A percentile compares a stretch with the other conserved stretches of the same genome.
Conservation (phyloP, 2,113 vertebrate species). For the Melozone crissalis region DNA sequence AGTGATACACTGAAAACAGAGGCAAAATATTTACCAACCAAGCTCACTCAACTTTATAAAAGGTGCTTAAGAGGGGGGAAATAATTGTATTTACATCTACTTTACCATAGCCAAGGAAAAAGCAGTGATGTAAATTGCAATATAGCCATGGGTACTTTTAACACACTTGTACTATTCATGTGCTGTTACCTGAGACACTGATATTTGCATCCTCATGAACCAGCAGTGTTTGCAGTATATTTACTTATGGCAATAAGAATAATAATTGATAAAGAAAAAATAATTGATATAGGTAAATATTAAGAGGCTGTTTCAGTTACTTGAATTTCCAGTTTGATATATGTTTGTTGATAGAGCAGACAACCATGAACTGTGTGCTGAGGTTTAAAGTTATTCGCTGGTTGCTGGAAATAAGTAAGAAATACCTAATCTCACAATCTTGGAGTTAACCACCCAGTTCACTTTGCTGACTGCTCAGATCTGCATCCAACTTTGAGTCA, state of each 20-base stretch:
- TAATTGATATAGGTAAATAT: background rate
- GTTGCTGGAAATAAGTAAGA: background rate
- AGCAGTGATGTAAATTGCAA: background rate
- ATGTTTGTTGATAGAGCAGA: background rate
- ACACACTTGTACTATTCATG: background rate
- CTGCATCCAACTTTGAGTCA: background rate
- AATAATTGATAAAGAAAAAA: background rate
- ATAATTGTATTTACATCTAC: background rate
- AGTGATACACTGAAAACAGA: background rate
- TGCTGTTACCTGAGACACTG: background rate
- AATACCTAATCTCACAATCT: background rate
- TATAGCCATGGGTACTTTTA: background rate
- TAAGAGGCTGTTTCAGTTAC: background rate
- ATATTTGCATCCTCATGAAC: background rate
- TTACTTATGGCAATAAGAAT: background rate
- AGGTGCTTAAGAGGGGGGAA: background rate
- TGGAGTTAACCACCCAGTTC: background rate
- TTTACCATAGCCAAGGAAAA: background rate
- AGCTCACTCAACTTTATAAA: background rate
- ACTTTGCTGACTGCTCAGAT: background rate
- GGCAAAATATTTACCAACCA: background rate
- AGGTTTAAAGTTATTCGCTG: background rate
- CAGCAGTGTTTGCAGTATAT: background rate
- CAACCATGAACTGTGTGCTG: background rate
- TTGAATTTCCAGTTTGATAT: background rate